Percentiles rank a stretch among this genome's conserved stretches.
phyloP scores from a whole-genome alignment of 2,888 invertebrate species.

The Tridacna crocea region DNA sequence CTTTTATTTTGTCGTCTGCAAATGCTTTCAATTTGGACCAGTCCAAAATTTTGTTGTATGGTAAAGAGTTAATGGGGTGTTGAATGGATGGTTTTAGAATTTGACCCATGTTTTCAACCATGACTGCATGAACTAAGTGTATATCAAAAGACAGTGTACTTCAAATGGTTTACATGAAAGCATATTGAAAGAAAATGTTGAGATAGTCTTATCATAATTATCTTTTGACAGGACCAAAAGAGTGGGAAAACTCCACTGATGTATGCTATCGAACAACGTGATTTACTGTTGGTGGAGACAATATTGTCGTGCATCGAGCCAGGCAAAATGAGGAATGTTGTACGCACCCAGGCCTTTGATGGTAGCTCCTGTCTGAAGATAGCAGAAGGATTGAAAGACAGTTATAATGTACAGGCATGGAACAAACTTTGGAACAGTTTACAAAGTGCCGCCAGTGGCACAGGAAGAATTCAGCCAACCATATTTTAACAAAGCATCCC shows the following conservation, averaged over 20 bases:
- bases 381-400: slow-evolving; percentile 70
- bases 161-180: no score
- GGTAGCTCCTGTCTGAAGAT: slow-evolving; percentile 75
- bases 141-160: no score
- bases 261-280: slow-evolving; percentile 77
- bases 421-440: slow-evolving; percentile 69
- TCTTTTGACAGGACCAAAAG: slow-evolving; percentile 72
- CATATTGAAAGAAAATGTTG: neutral
- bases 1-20: no score
- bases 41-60: no score
- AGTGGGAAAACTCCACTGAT: slow-evolving; percentile 80
- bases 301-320: slow-evolving; percentile 71
- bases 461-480: slow-evolving; percentile 15
- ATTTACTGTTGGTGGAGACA: slow-evolving; percentile 69
- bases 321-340: slow-evolving; percentile 66
- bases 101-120: no score
- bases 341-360: slow-evolving; percentile 75
- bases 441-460: slow-evolving; percentile 46
- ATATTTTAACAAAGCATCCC: neutral
- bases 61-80: no score
- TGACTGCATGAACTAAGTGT: no score
- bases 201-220: neutral
- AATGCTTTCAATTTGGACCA: no score
- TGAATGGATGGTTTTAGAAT: no score
- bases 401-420: slow-evolving; percentile 65